Evolutionary conservation across 2,888 invertebrate species (phyloP).

Genomic region (Andrena praecox): DNA sequence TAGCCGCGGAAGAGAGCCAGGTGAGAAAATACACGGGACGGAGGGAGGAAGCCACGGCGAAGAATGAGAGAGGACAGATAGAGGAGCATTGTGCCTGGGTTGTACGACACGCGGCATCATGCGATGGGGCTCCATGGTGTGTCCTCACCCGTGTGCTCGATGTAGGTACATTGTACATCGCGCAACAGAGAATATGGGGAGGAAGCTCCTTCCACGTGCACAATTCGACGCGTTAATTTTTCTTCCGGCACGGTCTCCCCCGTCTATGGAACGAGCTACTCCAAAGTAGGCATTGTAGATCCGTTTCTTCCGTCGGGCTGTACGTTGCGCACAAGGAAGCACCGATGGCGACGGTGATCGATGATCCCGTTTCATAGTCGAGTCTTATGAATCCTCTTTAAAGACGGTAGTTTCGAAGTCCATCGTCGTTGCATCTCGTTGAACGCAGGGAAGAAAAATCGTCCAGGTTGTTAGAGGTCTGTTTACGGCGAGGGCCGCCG

Average conservation of each 20-base stretch:
- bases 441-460: conserved; percentile 43
- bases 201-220: background rate
- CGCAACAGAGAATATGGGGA: background rate
- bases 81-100: conserved; percentile 70
- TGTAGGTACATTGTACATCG: background rate
- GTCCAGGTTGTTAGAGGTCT: conserved; percentile 33
- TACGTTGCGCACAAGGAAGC: background rate
- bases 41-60: conserved; percentile 1
- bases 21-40: conserved; percentile 4
- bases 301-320: no score
- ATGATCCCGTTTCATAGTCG: conserved; percentile 8
- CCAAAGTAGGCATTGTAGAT: no score
- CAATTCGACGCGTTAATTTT: conserved; percentile 55
- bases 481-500: conserved; percentile 20
- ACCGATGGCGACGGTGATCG: conserved; percentile 14
- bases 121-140: conserved; percentile 8
- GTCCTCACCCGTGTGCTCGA: conserved; percentile 26
- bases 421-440: background rate
- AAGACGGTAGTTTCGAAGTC: background rate
- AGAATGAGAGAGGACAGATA: conserved; percentile 30
- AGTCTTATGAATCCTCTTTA: conserved; percentile 12
- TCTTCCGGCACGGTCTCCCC: background rate
- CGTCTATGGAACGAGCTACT: no score
- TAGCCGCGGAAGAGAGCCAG: background rate
- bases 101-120: conserved; percentile 46